Evolutionary conservation across 1,140 invertebrate genomes (phyloP).

Genomic region (Drosophila bipectinata): DNA sequence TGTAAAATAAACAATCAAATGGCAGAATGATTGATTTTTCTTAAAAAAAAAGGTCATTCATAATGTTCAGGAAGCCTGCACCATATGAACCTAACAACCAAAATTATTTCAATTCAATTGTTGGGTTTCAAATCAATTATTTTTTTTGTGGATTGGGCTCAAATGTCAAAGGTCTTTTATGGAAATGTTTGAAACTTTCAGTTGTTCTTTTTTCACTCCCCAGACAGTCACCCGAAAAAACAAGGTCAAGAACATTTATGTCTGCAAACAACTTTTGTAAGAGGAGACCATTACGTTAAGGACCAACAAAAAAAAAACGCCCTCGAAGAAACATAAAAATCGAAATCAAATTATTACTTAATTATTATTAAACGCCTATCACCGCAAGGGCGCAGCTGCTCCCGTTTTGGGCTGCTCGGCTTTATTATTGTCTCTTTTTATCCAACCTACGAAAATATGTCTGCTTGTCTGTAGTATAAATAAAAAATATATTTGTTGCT

Average conservation of each 20-base stretch:
- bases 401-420: neutral
- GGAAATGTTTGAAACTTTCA: constrained; percentile 4
- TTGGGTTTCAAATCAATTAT: constrained; percentile 1
- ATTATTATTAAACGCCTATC: constrained; percentile 68
- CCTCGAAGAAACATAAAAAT: constrained; percentile 26
- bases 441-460: constrained; percentile 24
- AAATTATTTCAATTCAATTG: neutral
- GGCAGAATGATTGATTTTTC: neutral
- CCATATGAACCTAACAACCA: neutral
- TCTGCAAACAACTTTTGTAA: neutral
- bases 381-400: constrained; percentile 45
- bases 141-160: neutral
- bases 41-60: neutral
- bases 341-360: constrained; percentile 75
- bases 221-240: neutral
- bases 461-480: constrained; percentile 70
- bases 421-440: constrained; percentile 18
- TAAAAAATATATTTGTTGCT: constrained; percentile 73
- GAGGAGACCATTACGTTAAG: constrained; percentile 6
- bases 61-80: neutral
- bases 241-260: neutral
- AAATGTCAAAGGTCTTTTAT: neutral
- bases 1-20: neutral
- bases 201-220: neutral
- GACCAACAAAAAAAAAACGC: neutral